Evolutionary conservation across 2,888 invertebrate species (phyloP).

Genomic region (Poecilus cupreus): DNA sequence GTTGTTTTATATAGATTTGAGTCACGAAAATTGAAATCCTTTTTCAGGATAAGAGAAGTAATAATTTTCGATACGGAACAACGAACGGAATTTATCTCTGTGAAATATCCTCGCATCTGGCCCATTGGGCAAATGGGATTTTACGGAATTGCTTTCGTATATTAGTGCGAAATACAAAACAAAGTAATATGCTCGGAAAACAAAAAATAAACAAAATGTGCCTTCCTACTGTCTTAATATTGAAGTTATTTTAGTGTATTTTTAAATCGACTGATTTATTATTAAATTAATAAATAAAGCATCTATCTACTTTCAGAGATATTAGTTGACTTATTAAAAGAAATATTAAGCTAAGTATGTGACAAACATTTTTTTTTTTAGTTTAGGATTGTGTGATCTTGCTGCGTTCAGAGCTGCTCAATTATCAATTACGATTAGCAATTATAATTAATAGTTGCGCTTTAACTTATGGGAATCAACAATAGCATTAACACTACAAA

Average conservation of each 20-base stretch:
- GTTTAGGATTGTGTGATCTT: too few relatives aligned
- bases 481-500: too few relatives aligned
- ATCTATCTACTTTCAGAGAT: slow-evolving; percentile 37
- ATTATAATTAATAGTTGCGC: too few relatives aligned
- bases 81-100: neutral
- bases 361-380: too few relatives aligned
- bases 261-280: neutral
- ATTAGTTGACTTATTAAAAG: slow-evolving; percentile 12
- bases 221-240: neutral
- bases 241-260: neutral
- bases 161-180: slow-evolving; percentile 27
- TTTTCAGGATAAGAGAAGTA: neutral
- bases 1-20: too few relatives aligned
- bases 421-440: too few relatives aligned
- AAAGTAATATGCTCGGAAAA: neutral
- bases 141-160: slow-evolving; percentile 16
- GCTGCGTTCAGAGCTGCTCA: too few relatives aligned
- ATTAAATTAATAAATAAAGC: slow-evolving; percentile 35
- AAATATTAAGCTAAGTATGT: too few relatives aligned
- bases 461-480: too few relatives aligned
- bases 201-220: slow-evolving; percentile 1
- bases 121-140: slow-evolving; percentile 1
- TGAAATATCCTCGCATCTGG: slow-evolving; percentile 1
- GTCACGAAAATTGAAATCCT: neutral
- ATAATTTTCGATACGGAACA: slow-evolving; percentile 8